phyloP scores from a whole-genome alignment of 2,797 vertebrate genomes.

The Thaleichthys pacificus region DNA sequence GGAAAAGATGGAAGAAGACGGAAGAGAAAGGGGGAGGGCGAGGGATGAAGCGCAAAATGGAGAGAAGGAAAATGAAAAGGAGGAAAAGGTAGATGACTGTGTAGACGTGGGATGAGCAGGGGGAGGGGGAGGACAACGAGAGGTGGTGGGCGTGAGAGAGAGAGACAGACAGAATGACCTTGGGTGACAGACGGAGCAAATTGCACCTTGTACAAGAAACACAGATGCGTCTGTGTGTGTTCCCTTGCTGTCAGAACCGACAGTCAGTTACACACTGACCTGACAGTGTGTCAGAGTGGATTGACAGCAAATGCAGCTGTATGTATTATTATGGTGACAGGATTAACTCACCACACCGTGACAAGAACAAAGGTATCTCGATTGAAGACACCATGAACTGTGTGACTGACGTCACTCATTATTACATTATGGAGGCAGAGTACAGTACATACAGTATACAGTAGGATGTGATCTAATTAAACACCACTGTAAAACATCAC shows the following conservation, averaged over 20 bases:
- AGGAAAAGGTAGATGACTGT: conserved; percentile 38
- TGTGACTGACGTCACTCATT: background rate
- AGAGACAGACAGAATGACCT: conserved; percentile 15
- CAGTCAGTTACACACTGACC: background rate
- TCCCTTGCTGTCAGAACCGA: background rate
- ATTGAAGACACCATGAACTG: background rate
- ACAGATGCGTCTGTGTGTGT: background rate
- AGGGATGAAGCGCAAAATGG: background rate
- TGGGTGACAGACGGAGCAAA: conserved; percentile 15
- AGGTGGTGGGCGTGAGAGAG: background rate
- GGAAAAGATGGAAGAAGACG: too few relatives aligned
- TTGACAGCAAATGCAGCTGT: background rate
- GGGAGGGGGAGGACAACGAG: conserved; percentile 7
- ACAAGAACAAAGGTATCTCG: background rate
- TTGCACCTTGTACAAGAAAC: background rate
- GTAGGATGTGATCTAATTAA: too few relatives aligned
- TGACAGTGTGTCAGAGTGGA: background rate
- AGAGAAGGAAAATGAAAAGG: background rate
- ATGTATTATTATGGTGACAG: background rate
- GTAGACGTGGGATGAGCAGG: conserved; percentile 25
- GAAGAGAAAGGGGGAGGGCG: background rate
- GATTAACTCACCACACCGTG: background rate
- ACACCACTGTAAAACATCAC: too few relatives aligned
- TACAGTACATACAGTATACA: too few relatives aligned
- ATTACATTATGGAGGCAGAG: too few relatives aligned